A percentile compares a stretch with the other conserved stretches of the same genome.
Evolutionary conservation across 2,888 invertebrate genomes (phyloP).

Genomic region (Drosophila monieri): DNA sequence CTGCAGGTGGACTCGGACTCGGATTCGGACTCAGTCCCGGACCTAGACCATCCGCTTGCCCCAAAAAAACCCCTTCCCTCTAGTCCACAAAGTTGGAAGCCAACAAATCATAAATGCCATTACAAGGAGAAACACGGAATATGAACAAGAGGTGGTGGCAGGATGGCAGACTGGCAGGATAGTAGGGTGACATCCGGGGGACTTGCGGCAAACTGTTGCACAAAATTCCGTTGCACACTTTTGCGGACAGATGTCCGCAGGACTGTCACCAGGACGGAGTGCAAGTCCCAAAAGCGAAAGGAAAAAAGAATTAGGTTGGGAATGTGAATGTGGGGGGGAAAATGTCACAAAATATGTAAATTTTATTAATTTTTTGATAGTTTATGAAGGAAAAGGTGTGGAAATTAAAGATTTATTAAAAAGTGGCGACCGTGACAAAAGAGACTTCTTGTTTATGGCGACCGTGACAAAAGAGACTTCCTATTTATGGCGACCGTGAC

Average conservation of each 20-base stretch:
- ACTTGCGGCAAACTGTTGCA: slow-evolving; percentile 46
- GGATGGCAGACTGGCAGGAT: neutral
- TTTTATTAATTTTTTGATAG: neutral
- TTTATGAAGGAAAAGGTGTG: neutral
- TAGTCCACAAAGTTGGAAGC: slow-evolving; percentile 27
- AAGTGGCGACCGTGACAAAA: too few relatives aligned
- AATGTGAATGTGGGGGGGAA: neutral
- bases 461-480: too few relatives aligned
- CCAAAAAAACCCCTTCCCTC: slow-evolving; percentile 2
- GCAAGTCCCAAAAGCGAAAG: neutral
- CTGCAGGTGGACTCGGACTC: slow-evolving; percentile 24
- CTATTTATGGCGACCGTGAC: too few relatives aligned
- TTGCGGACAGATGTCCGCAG: slow-evolving; percentile 22
- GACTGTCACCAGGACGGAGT: slow-evolving; percentile 6
- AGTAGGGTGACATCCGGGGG: neutral
- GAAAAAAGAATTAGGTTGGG: slow-evolving; percentile 21
- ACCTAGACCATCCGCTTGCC: neutral
- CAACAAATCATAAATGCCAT: slow-evolving; percentile 73
- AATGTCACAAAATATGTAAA: neutral
- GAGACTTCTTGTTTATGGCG: too few relatives aligned
- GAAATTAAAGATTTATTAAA: too few relatives aligned
- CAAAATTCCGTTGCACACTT: slow-evolving; percentile 22
- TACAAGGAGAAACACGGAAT: slow-evolving; percentile 44
- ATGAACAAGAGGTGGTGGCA: neutral
- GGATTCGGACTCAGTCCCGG: neutral